Percentiles rank a stretch among this genome's conserved stretches.
Evolutionary conservation across 2,888 invertebrate species (phyloP).

Genomic region (Hedya salicella): DNA sequence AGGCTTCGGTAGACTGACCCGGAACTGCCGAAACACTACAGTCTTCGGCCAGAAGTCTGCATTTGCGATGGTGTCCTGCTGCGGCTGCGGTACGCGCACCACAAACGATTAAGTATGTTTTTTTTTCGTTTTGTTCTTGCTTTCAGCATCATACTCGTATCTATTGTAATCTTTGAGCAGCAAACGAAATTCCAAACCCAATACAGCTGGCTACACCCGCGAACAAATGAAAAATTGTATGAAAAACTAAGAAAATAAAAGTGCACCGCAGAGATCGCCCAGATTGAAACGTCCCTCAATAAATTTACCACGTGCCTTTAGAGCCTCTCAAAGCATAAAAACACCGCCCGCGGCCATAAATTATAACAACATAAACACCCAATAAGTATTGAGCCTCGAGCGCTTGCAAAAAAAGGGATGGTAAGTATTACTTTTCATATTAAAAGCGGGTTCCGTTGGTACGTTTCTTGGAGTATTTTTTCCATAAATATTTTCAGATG

Average conservation of each 20-base stretch:
- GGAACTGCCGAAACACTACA: too few species aligned
- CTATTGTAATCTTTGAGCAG: background rate
- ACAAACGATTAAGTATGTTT: too few species aligned
- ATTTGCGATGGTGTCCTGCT: too few species aligned
- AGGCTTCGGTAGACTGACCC: too few species aligned
- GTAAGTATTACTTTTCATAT: slow-evolving; percentile 30
- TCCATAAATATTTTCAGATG: background rate
- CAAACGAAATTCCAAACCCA: slow-evolving; percentile 28
- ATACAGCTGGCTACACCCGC: slow-evolving; percentile 48
- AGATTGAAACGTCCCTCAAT: slow-evolving; percentile 78
- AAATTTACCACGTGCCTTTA: slow-evolving; percentile 77
- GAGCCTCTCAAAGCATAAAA: slow-evolving; percentile 67
- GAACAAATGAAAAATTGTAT: slow-evolving; percentile 61
- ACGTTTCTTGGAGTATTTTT: background rate
- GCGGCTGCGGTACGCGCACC: too few species aligned
- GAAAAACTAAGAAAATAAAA: slow-evolving; percentile 56
- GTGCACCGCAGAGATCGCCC: slow-evolving; percentile 66
- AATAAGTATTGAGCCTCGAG: slow-evolving; percentile 58
- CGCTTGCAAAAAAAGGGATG: slow-evolving; percentile 55
- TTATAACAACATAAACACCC: slow-evolving; percentile 78
- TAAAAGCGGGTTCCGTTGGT: slow-evolving; percentile 32
- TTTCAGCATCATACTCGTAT: background rate
- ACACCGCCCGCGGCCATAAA: slow-evolving; percentile 74
- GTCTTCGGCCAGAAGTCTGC: too few species aligned
- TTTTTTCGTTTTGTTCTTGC: background rate